phyloP scores from a whole-genome alignment of 23 tunicate species.

The Ciona savignyi region DNA sequence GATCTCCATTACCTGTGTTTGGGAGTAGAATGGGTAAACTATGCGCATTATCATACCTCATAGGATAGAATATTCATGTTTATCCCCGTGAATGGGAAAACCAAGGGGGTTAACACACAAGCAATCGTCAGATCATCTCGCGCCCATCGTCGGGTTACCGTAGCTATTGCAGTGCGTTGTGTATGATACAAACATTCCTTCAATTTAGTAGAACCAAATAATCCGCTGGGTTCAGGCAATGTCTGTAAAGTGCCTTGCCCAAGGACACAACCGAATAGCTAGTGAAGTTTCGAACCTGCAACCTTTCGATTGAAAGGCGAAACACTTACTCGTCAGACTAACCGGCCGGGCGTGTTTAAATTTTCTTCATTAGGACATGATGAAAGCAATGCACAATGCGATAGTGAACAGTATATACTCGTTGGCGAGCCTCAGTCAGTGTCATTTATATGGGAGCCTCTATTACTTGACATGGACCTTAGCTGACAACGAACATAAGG shows the following conservation, averaged over 20 bases:
- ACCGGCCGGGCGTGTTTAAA: background rate
- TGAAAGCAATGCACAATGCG: background rate
- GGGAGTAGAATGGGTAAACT: too few relatives aligned
- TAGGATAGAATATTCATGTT: too few relatives aligned
- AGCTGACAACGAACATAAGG: conserved; percentile 37
- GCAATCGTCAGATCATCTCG: too few relatives aligned
- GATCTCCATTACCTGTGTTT: too few relatives aligned
- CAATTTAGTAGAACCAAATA: too few relatives aligned
- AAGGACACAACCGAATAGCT: background rate
- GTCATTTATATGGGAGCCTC: conserved; percentile 28
- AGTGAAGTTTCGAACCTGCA: background rate
- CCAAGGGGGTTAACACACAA: too few relatives aligned
- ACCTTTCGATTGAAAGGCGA: background rate
- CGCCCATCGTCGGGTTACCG: too few relatives aligned
- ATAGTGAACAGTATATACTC: background rate
- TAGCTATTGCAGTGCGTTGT: too few relatives aligned
- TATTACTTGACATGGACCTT: conserved; percentile 69
- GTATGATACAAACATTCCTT: too few relatives aligned
- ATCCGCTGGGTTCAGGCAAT: too few relatives aligned
- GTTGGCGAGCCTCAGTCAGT: background rate
- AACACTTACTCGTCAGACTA: background rate
- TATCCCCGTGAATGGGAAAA: too few relatives aligned
- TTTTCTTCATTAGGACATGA: background rate
- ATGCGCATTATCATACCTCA: too few relatives aligned
- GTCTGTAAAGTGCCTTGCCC: background rate